Evolutionary conservation across 2,113 vertebrate genomes (phyloP).

Genomic region (Columbina picui): DNA sequence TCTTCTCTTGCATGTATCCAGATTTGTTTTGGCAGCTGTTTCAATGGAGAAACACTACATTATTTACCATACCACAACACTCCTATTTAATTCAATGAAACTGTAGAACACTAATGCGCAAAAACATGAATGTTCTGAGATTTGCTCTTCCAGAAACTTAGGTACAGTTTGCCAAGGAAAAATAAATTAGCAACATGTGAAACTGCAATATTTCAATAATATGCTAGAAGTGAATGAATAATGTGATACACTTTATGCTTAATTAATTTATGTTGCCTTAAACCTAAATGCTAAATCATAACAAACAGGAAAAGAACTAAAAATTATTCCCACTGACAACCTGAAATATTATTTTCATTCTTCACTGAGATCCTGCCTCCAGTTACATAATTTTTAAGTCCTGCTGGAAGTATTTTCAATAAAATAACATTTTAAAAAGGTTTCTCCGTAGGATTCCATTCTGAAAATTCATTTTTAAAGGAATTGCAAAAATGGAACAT

Average conservation of each 20-base stretch:
- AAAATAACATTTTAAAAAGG: slow-evolving; percentile 46
- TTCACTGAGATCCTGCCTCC: slow-evolving; percentile 14
- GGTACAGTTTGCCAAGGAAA: neutral
- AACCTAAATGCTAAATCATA: slow-evolving; percentile 33
- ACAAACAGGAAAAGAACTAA: neutral
- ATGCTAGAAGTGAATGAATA: neutral
- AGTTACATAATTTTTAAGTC: slow-evolving; percentile 9
- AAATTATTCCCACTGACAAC: slow-evolving; percentile 10
- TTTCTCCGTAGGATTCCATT: slow-evolving; percentile 30
- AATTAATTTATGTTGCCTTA: neutral
- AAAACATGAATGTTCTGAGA: neutral
- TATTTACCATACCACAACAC: slow-evolving; percentile 14
- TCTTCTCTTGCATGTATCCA: neutral
- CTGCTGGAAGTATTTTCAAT: slow-evolving; percentile 35
- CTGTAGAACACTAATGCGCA: neutral
- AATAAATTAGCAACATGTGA: neutral
- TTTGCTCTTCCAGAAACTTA: neutral
- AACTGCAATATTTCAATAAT: neutral
- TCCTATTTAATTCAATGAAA: slow-evolving; percentile 38
- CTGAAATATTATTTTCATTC: slow-evolving; percentile 53
- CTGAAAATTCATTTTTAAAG: slow-evolving; percentile 22
- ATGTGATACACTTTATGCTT: neutral
- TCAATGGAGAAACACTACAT: neutral
- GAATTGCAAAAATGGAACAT: slow-evolving; percentile 61
- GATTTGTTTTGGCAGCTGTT: slow-evolving; percentile 44